phyloP scores from a whole-genome alignment of 1,140 invertebrate genomes.

The Halotydeus destructor region DNA sequence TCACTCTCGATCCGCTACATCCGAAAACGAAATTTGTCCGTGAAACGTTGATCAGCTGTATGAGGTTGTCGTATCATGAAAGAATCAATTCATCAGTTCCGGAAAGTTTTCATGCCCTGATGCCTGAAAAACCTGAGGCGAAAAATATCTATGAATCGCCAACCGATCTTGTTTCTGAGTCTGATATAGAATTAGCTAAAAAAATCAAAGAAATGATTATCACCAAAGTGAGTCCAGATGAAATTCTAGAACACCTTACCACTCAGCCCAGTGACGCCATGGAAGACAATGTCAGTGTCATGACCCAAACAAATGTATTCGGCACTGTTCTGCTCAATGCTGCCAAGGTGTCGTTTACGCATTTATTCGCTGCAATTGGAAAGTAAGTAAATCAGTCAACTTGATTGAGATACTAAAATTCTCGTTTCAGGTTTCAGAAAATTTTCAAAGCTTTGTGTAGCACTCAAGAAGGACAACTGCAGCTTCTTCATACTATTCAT shows the following conservation, averaged over 20 bases:
- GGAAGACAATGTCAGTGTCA: background rate
- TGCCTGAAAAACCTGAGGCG: conserved; percentile 41
- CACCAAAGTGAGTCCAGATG: conserved; percentile 68
- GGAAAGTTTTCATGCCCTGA: conserved; percentile 53
- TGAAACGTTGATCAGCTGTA: conserved; percentile 70
- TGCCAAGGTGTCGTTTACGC: conserved; percentile 89
- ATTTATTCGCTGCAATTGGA: conserved; percentile 88
- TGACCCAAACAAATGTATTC: conserved; percentile 83
- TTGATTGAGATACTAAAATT: conserved; percentile 1
- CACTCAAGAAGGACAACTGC: conserved; percentile 86
- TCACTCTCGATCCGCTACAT: conserved; percentile 63
- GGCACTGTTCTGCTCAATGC: conserved; percentile 78
- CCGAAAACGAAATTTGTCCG: conserved; percentile 87
- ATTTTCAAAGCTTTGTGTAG: conserved; percentile 79
- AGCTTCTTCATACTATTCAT: conserved; percentile 74
- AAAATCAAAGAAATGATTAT: conserved; percentile 68
- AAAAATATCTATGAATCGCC: conserved; percentile 35
- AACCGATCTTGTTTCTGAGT: conserved; percentile 51
- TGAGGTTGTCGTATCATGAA: conserved; percentile 85
- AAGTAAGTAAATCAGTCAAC: conserved; percentile 35
- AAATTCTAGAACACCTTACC: conserved; percentile 45
- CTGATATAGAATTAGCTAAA: conserved; percentile 59
- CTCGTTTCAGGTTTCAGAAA: conserved; percentile 46
- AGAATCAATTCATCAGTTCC: conserved; percentile 79
- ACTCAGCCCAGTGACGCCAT: conserved; percentile 20